phyloP scores from a whole-genome alignment of 2,113 vertebrate species.

The Ploceus nigricollis region DNA sequence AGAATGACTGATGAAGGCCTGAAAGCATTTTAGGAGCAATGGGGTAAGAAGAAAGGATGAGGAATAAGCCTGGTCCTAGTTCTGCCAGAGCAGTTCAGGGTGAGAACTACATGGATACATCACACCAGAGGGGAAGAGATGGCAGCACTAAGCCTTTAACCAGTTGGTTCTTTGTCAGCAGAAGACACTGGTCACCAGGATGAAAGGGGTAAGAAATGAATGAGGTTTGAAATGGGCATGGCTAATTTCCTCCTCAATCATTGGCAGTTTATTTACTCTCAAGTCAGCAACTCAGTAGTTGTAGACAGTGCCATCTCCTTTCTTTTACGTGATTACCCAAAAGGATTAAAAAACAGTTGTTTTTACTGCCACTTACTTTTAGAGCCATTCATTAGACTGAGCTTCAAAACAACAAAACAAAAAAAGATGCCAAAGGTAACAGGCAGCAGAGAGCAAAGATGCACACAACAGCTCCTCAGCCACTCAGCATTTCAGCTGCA shows the following conservation, averaged over 20 bases:
- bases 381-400: neutral
- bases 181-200: neutral
- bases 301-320: neutral
- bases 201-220: neutral
- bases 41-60: neutral
- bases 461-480: neutral
- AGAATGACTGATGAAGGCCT: neutral
- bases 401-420: neutral
- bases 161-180: neutral
- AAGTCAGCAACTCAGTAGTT: neutral
- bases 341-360: neutral
- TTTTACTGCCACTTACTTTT: neutral
- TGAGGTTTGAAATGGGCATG: neutral
- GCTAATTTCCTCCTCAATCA: neutral
- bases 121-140: neutral
- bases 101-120: neutral
- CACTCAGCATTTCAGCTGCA: neutral
- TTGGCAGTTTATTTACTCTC: neutral
- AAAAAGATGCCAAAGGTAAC: neutral
- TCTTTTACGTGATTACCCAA: neutral
- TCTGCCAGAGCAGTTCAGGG: neutral
- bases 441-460: neutral
- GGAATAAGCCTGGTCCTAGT: neutral
- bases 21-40: neutral
- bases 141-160: neutral